Evolutionary conservation across 2,888 invertebrate genomes (phyloP).

Genomic region (Rhaphigaster nebulosa): DNA sequence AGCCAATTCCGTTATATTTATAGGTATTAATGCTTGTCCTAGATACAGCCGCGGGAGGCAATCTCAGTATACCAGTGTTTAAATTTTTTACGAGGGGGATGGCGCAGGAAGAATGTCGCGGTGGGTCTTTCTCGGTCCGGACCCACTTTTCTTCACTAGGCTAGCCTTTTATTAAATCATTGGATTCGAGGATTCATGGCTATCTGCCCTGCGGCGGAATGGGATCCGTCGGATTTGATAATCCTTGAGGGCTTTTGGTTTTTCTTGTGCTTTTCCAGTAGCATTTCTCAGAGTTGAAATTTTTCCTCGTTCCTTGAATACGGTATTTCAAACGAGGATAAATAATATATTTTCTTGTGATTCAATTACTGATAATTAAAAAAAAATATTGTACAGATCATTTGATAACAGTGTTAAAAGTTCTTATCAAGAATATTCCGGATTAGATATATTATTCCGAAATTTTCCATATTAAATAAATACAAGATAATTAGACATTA

Average conservation of each 20-base stretch:
- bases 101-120: background rate
- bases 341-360: background rate
- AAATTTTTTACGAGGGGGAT: constrained; percentile 7
- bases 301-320: background rate
- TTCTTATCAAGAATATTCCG: too few species aligned
- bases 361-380: background rate
- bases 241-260: background rate
- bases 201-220: background rate
- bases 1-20: background rate
- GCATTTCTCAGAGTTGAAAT: background rate
- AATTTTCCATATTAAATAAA: too few species aligned
- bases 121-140: background rate
- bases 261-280: background rate
- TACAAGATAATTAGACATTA: too few species aligned
- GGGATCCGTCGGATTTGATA: background rate
- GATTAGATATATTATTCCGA: too few species aligned
- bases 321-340: background rate
- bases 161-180: constrained; percentile 29
- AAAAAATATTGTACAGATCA: background rate
- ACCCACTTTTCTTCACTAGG: constrained; percentile 13
- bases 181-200: background rate
- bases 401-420: too few species aligned
- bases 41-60: background rate
- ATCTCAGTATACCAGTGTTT: background rate
- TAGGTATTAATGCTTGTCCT: background rate